These are phyloP conservation scores for Oxystoma pomonae DNA, from an alignment of 2,888 invertebrate genomes.

Conservation along the genomic window DNA sequence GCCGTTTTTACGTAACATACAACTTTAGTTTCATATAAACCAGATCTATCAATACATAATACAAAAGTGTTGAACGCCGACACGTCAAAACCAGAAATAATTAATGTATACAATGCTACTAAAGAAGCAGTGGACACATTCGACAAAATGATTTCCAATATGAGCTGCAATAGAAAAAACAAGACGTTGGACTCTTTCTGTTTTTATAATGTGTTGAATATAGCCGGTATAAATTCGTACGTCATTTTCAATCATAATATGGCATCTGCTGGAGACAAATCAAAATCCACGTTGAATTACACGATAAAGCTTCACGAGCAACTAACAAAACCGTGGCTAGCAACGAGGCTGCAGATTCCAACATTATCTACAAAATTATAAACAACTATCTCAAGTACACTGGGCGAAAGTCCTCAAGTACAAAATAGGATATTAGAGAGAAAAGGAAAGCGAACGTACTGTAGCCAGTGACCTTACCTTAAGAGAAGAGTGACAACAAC, in stretches of 20 bases:
- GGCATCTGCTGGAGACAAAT: not conserved
- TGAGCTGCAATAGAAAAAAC: not conserved
- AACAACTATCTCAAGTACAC: not conserved
- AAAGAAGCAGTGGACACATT: too few relatives aligned
- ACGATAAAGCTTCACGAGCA: not conserved
- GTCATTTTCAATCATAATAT: not conserved
- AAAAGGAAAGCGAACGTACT: not conserved
- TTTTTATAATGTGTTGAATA: not conserved
- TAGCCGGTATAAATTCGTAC: not conserved
- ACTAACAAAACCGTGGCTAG: not conserved
- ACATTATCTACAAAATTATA: not conserved
- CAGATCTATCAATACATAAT: too few relatives aligned
- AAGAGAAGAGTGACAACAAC: not conserved
- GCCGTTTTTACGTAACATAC: too few relatives aligned
- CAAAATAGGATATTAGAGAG: not conserved
- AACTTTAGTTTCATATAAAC: too few relatives aligned
- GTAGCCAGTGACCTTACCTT: not conserved
- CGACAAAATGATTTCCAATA: too few relatives aligned
- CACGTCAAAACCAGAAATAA: too few relatives aligned
- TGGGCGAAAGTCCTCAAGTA: not conserved
- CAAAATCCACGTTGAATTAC: not conserved
- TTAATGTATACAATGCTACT: too few relatives aligned
- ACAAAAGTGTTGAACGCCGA: too few relatives aligned
- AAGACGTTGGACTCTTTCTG: too few relatives aligned
- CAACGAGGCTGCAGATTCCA: not conserved